Evolutionary conservation across 2,797 vertebrate genomes (phyloP).

Genomic region (Acrossocheilus fasciatus): DNA sequence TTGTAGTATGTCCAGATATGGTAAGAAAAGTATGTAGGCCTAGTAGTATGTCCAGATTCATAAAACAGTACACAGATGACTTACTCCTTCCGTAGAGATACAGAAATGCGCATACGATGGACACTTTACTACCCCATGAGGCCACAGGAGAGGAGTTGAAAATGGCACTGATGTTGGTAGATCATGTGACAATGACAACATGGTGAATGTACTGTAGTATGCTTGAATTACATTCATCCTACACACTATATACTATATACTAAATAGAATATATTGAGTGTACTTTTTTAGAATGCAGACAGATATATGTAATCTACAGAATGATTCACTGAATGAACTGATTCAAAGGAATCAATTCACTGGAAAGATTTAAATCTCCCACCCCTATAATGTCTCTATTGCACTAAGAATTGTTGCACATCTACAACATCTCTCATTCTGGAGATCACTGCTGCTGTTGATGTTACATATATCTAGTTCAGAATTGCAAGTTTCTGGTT

Average conservation of each 20-base stretch:
- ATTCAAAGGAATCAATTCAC: not conserved
- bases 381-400: not conserved
- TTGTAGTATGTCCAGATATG: not conserved
- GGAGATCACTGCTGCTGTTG: slow-evolving; percentile 12
- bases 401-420: not conserved
- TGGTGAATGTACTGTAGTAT: not conserved
- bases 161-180: not conserved
- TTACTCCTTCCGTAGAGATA: not conserved
- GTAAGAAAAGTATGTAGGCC: not conserved
- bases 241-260: not conserved
- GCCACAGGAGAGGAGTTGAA: not conserved
- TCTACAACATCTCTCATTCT: not conserved
- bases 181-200: not conserved
- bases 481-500: slow-evolving; percentile 29
- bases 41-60: not conserved
- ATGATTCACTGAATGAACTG: not conserved
- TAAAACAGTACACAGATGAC: not conserved
- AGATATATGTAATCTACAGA: not conserved
- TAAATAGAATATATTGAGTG: not conserved
- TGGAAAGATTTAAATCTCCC: not conserved
- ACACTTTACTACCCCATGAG: not conserved
- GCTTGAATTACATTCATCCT: not conserved
- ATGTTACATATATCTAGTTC: slow-evolving; percentile 31
- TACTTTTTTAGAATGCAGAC: not conserved
- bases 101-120: not conserved